Base-by-base conservation (phyloP, 1,140 invertebrate genomes). In the Aphaenogaster rudis region DNA sequence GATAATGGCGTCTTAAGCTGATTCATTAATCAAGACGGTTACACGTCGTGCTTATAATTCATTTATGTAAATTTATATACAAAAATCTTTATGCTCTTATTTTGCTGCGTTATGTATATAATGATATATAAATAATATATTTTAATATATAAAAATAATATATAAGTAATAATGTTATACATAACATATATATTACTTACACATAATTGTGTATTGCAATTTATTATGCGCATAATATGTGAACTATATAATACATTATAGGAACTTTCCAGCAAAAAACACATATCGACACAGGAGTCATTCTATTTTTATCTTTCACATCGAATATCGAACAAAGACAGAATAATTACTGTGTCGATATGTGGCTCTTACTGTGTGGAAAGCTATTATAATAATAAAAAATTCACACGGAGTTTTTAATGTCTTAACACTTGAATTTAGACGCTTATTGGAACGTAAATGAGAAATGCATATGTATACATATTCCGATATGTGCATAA, bases 1-100 rank as follows among this genome's bases (percentile, higher is more conserved):
- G 7, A 28, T 52, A 33, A 72, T 33, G 7, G 2, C 3, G 3
- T 50, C 13, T 52, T 33, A 72, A 33, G 5, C 11, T 71, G 42
- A 71, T 11, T 71, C 39, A 71, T 45, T 71, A 21, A 71, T 71
- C 42, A 28, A 71, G n/a, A 28, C 42, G 1, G 7, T 71, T 71
- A 61, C 8, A 36, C 15, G 6, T 39, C 33, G 6, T 69, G 4
- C 11, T 48, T 48, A 28, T 45, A 21, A 21, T 21, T 42, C 6
- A 36, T 64, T 36, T 39, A 64, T 17, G 15, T 36, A 36, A 63
- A 69, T 69, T 69, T 45, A 11, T 21, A 11, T 69, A 28, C 6
- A 21, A 9, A 69, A 45, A 48, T n/a, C 11, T 28, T 69, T 45
- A 33, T n/a, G 0, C 9, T 28, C 28, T 28, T 28, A 28, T 28